Evolutionary conservation across 1,140 invertebrate genomes (phyloP), one percentile per base, ranked within the genome.

Genomic region (Steinernema khuongi): DNA sequence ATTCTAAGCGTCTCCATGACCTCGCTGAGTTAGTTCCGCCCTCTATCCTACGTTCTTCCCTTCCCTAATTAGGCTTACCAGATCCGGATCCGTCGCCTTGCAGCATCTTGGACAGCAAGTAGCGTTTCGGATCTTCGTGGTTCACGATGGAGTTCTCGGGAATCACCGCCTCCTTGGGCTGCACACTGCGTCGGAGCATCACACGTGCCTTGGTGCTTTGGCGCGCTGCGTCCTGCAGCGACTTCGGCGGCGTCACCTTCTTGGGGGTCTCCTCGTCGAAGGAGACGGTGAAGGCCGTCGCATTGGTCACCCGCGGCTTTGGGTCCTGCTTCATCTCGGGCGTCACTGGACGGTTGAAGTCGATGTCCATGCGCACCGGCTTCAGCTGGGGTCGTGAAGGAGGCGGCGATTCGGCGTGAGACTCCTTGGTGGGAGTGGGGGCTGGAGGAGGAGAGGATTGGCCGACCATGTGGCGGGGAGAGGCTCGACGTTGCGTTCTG

Each of bases 341-440:
- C 7, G 50, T 60, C 19, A 60, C 50, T 4, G 50, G 50, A 26
- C 50, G 50, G 19, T 60, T 60, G 50, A 60, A 60, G 50, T 60
- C 50, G 50, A 60, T 60, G 50, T 60, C 50, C 50, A 60, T 60
- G 50, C 50, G 50, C 11, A 60, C 50, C 11, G 50, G 50, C 19
- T 60, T 60, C 11, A 60, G 50, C 4, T 26, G 50, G 14, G 50
- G 14, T 4, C 11, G 50, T 4, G 50, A 11, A 7, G 36, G 36
- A 7, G 50, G 50, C n/a, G 50, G 50, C 50, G 50, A 60, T 60
- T 60, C 50, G 22, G 14, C 26, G 50, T 60, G 50, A 22, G 50
- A 60, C 50, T 60, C 50, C 26, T 60, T 60, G 4, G 50, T 41
- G 36, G n/a, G n/a, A n/a, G n/a, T n/a, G n/a, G n/a, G n/a, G n/a